Evolutionary conservation across 1,140 invertebrate genomes (phyloP).

Genomic region (Tigriopus japonicus): DNA sequence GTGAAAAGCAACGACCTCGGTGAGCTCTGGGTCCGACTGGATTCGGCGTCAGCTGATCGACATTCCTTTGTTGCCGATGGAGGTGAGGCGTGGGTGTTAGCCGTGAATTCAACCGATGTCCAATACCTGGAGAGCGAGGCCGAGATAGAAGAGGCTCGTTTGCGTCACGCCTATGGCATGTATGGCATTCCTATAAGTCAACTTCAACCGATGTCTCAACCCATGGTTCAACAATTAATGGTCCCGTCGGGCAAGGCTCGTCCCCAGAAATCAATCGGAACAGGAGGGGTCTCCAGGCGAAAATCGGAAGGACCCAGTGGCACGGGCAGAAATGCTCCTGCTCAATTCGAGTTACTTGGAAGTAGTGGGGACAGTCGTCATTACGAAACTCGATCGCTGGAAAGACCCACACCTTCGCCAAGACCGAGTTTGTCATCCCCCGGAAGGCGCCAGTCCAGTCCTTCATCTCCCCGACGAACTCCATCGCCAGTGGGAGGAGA

Average conservation of each 20-base stretch:
- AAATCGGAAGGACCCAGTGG: conserved; percentile 27
- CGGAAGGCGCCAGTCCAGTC: not conserved
- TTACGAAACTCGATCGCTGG: not conserved
- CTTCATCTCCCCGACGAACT: not conserved
- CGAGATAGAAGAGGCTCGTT: conserved; percentile 24
- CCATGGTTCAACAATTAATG: too few relatives aligned
- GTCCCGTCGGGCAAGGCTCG: not conserved
- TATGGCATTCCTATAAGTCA: too few relatives aligned
- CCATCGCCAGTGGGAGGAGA: not conserved
- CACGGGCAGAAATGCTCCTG: conserved; percentile 23
- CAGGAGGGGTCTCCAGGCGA: conserved; percentile 23
- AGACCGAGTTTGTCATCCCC: not conserved
- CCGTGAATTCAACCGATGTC: conserved; percentile 42
- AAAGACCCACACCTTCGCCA: not conserved
- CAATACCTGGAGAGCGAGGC: conserved; percentile 44
- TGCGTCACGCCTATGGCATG: too few relatives aligned
- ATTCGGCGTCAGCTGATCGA: conserved; percentile 38
- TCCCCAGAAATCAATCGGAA: conserved; percentile 25
- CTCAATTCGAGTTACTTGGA: conserved; percentile 22
- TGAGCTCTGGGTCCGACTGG: conserved; percentile 41
- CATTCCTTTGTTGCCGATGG: conserved; percentile 44
- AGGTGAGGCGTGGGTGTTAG: conserved; percentile 54
- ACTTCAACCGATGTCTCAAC: too few relatives aligned
- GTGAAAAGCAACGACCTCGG: conserved; percentile 10
- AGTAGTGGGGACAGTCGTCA: not conserved